phyloP scores from a whole-genome alignment of 2,113 vertebrate genomes.

The Eira barbara region DNA sequence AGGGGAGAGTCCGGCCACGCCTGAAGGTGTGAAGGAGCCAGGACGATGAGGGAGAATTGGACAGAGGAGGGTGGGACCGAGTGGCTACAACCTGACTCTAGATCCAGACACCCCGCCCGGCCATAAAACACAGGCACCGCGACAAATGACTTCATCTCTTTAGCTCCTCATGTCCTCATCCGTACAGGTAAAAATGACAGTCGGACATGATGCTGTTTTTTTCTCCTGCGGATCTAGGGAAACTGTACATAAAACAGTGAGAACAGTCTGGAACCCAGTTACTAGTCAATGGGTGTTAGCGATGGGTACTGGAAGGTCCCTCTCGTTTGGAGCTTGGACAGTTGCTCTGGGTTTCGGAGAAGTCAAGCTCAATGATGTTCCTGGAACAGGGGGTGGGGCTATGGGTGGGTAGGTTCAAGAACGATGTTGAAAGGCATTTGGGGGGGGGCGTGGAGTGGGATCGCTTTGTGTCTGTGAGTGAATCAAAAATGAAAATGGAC shows the following conservation, averaged over 20 bases:
- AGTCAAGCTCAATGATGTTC: background rate
- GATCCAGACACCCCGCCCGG: background rate
- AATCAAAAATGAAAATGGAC: background rate
- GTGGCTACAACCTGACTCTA: background rate
- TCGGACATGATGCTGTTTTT: background rate
- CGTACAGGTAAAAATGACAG: conserved; percentile 1
- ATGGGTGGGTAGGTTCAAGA: background rate
- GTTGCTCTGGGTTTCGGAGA: background rate
- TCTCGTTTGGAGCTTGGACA: background rate
- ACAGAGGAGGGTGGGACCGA: rapidly evolving
- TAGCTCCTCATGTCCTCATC: background rate
- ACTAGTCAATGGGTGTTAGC: background rate
- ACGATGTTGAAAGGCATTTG: background rate
- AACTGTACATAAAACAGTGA: background rate
- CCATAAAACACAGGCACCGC: background rate
- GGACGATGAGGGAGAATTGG: background rate
- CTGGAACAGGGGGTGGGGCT: background rate
- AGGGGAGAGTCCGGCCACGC: rapidly evolving
- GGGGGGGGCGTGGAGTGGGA: background rate
- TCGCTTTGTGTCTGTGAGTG: background rate
- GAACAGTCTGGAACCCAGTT: background rate
- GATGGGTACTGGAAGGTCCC: background rate
- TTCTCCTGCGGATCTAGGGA: background rate
- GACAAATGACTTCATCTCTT: background rate
- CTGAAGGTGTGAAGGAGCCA: rapidly evolving